A percentile compares a stretch with the other conserved stretches of the same genome.
Evolutionary conservation across 1,140 invertebrate genomes (phyloP).

Genomic region (Hydropsyche tenuis): DNA sequence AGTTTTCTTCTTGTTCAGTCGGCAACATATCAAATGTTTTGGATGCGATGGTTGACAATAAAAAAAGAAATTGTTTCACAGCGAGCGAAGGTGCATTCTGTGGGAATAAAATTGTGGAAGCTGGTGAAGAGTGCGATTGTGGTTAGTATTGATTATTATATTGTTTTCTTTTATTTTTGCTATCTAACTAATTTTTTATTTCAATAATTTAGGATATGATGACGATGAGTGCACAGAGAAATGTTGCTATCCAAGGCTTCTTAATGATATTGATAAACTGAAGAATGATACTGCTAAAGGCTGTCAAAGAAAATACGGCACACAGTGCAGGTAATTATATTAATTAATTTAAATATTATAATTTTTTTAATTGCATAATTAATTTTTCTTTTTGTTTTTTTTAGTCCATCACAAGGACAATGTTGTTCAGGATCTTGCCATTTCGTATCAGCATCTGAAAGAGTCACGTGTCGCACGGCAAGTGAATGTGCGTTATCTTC

Average conservation of each 20-base stretch:
- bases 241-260: conserved; percentile 90
- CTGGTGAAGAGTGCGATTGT: conserved; percentile 98
- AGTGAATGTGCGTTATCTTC: conserved; percentile 89
- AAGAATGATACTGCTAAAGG: conserved; percentile 78
- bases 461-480: conserved; percentile 79
- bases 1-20: conserved; percentile 92
- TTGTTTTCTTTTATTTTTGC: conserved; percentile 1
- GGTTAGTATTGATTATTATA: conserved; percentile 64
- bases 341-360: conserved; percentile 19
- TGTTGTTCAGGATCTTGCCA: conserved; percentile 83
- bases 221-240: conserved; percentile 89
- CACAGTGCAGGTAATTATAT: conserved; percentile 76
- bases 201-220: conserved; percentile 74
- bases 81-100: conserved; percentile 94
- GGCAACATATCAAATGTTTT: conserved; percentile 95
- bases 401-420: conserved; percentile 94
- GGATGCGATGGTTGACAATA: conserved; percentile 87
- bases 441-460: conserved; percentile 72
- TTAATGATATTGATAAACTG: conserved; percentile 73
- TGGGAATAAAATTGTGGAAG: conserved; percentile 98
- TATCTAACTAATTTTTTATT: conserved; percentile 6
- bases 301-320: conserved; percentile 77
- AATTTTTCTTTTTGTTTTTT: conserved; percentile 50
- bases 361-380: conserved; percentile 24
- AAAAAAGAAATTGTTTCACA: conserved; percentile 95